phyloP scores from a whole-genome alignment of 2,888 invertebrate genomes.

The Aleiodes leptofemur region DNA sequence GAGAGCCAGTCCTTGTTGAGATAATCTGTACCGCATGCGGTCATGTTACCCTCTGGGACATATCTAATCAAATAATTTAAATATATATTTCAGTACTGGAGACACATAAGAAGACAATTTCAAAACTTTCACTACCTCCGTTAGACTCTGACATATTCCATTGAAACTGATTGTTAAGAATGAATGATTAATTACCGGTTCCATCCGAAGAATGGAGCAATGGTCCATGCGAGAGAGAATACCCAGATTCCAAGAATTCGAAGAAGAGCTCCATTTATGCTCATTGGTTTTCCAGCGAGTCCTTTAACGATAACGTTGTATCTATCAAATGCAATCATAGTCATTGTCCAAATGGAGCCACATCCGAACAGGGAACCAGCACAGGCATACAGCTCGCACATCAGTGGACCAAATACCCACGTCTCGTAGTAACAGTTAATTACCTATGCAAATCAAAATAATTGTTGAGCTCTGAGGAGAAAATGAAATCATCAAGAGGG shows the following conservation, averaged over 20 bases:
- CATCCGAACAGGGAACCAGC: conserved; percentile 93
- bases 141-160: neutral
- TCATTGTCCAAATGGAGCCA: conserved; percentile 95
- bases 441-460: conserved; percentile 68
- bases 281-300: conserved; percentile 89
- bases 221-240: conserved; percentile 86
- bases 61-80: conserved; percentile 78
- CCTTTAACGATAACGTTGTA: conserved; percentile 92
- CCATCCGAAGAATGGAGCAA: conserved; percentile 92
- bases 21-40: conserved; percentile 94
- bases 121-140: conserved; percentile 14
- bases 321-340: conserved; percentile 92
- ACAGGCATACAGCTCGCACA: conserved; percentile 92
- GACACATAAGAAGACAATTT: neutral
- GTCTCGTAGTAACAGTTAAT: conserved; percentile 88
- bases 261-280: conserved; percentile 86
- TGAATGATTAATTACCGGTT: conserved; percentile 78
- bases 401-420: conserved; percentile 82
- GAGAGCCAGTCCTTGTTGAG: conserved; percentile 85
- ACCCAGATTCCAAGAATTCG: conserved; percentile 88
- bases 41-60: conserved; percentile 95
- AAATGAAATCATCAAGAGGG: neutral
- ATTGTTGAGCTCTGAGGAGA: too few relatives aligned
- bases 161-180: too few relatives aligned
- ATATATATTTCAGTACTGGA: neutral